Evolutionary conservation across 2,888 invertebrate genomes (phyloP).

Genomic region (Apotomis betuletana): DNA sequence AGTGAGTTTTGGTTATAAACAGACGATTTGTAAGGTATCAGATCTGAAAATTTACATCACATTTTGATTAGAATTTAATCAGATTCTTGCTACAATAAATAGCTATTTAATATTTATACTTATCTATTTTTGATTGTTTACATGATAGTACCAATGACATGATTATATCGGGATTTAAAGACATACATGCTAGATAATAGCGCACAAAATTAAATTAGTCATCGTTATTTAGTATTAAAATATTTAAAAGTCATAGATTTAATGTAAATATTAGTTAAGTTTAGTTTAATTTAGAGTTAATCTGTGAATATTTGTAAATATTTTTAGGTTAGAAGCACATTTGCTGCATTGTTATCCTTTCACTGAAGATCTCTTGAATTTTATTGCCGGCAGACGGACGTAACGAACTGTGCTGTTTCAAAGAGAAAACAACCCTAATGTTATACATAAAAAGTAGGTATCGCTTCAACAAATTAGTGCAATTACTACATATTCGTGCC

Average conservation of each 20-base stretch:
- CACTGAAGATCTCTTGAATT: constrained; percentile 83
- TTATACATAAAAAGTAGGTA: background rate
- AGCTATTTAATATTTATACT: background rate
- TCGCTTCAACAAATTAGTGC: constrained; percentile 8
- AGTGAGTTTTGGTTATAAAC: too few relatives aligned
- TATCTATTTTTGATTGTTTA: background rate
- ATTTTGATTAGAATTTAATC: background rate
- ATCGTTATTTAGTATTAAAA: constrained; percentile 75
- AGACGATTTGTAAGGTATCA: background rate
- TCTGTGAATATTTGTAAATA: constrained; percentile 63
- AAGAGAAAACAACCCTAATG: constrained; percentile 49
- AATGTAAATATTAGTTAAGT: constrained; percentile 55
- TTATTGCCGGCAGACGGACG: constrained; percentile 75
- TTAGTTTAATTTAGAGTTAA: constrained; percentile 39
- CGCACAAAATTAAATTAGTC: constrained; percentile 66
- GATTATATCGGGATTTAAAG: constrained; percentile 12
- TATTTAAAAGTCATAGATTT: constrained; percentile 75
- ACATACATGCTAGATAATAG: constrained; percentile 46
- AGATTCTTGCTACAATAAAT: background rate
- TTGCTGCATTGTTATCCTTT: constrained; percentile 81
- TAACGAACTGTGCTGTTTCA: constrained; percentile 69
- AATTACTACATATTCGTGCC: constrained; percentile 19
- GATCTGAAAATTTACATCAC: background rate
- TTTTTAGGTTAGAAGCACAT: constrained; percentile 62
- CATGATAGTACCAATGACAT: background rate